Base-by-base conservation (phyloP, 2,888 invertebrate genomes). In the Ctena decussata region DNA sequence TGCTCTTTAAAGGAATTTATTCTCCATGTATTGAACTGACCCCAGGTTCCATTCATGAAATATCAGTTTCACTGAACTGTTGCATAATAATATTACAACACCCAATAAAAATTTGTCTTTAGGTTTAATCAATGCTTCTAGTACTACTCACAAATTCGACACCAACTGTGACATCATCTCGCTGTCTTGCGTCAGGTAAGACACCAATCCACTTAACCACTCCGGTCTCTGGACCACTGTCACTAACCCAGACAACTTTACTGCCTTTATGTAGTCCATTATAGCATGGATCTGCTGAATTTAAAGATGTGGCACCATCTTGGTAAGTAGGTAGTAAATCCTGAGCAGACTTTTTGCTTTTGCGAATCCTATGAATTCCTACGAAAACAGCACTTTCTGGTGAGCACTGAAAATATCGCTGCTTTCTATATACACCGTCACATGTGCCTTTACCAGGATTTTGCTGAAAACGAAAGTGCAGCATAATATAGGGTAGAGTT, bases 211-310 rank as follows among this genome's bases (percentile, higher is more conserved):
- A 97, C 85, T 95, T 95, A 27, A 97, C 96, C 1, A 93, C 93
- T 21, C 96, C 97, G 85, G 93, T 93, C 89, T 96, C 96, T 1
- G 96, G 96, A 15, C 96, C 96, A 46, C 95, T 93, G 90, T 96
- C 96, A 83, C 96, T 96, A 76, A 96, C 93, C 96, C 96, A 97
- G 6, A 96, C 96, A n/a, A 96, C 96, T 74, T 96, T 92, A 86
- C 96, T 96, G 1, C 96, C 96, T 21, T 96, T 92, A 70, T 92
- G 88, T 5, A 91, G 71, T 18, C 85, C 84, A 76, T 72, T 71
- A 21, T 73, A 70, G 39, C 74, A 74, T 6, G 73, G 35, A 41
- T 44, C 8, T 6, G 49, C 77, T 30, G 60, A 24, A 39, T 30
- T 21, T 6, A 77, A 30, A 70, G 44, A 37, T 41, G 74, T 24